These are phyloP conservation scores for Lepeophtheirus salmonis DNA, from an alignment of 1,140 invertebrate genomes.

Conservation along the genomic window DNA sequence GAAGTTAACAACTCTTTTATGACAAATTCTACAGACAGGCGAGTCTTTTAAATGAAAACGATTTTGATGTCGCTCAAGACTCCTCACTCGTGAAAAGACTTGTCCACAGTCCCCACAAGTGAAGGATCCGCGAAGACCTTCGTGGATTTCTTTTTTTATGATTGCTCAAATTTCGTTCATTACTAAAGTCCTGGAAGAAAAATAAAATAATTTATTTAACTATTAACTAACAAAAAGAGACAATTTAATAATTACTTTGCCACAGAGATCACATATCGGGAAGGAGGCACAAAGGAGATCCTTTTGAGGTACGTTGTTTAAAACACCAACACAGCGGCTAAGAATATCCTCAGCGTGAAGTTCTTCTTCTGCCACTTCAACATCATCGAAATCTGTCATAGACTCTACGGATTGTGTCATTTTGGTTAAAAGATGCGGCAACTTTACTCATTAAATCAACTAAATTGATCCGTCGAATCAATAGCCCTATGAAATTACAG, in stretches of 20 bases:
- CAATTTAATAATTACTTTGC: neutral
- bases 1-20: neutral
- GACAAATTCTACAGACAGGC: neutral
- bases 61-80: constrained; percentile 10
- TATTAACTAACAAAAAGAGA: no score
- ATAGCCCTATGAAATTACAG: no score
- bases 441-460: no score
- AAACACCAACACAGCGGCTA: neutral
- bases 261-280: neutral
- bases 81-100: neutral
- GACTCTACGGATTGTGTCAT: neutral
- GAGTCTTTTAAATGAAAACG: neutral
- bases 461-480: no score
- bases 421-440: neutral
- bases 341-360: neutral
- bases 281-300: neutral
- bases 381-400: neutral
- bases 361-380: no score
- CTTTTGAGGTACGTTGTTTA: neutral
- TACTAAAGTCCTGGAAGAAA: neutral
- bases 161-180: neutral
- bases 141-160: constrained; percentile 4
- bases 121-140: constrained; percentile 3
- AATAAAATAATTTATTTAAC: neutral
- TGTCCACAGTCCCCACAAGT: constrained; percentile 4